A percentile compares a stretch with the other conserved stretches of the same genome.
phyloP scores from a whole-genome alignment of 2,888 invertebrate species.

The Platycheirus rosarum region DNA sequence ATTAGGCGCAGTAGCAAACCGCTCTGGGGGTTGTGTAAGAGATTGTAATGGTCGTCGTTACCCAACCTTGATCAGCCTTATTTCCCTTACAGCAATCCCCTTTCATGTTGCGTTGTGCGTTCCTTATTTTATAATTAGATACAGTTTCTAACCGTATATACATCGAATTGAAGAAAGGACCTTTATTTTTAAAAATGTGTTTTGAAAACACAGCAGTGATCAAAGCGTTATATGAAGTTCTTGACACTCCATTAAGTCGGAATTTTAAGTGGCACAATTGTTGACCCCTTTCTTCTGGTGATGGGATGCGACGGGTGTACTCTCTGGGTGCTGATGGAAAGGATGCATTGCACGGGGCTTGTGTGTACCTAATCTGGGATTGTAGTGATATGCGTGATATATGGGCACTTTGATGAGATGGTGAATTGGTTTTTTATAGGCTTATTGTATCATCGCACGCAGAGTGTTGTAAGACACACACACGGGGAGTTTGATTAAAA shows the following conservation, averaged over 20 bases:
- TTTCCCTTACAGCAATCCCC: slow-evolving; percentile 25
- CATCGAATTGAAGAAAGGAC: slow-evolving; percentile 40
- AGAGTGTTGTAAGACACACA: slow-evolving; percentile 25
- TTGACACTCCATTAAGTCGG: slow-evolving; percentile 72
- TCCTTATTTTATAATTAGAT: slow-evolving; percentile 72
- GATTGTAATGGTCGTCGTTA: slow-evolving; percentile 42
- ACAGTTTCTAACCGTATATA: slow-evolving; percentile 56
- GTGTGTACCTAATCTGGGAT: slow-evolving; percentile 53
- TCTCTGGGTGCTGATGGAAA: slow-evolving; percentile 16
- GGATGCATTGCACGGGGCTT: slow-evolving; percentile 49
- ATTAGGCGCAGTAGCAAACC: slow-evolving; percentile 74
- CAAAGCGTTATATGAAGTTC: slow-evolving; percentile 53
- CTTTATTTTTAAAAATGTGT: slow-evolving; percentile 62
- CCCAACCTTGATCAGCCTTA: slow-evolving; percentile 33
- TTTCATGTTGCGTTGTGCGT: slow-evolving; percentile 26
- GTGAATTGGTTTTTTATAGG: slow-evolving; percentile 44
- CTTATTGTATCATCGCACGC: slow-evolving; percentile 59
- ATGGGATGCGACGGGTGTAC: slow-evolving; percentile 31
- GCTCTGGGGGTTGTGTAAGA: slow-evolving; percentile 64
- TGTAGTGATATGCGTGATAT: slow-evolving; percentile 55
- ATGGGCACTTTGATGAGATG: slow-evolving; percentile 45
- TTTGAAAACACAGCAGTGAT: slow-evolving; percentile 64
- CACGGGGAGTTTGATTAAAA: slow-evolving; percentile 10
- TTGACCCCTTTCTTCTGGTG: slow-evolving; percentile 64
- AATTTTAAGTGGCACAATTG: slow-evolving; percentile 72